Evolutionary conservation across 1,140 invertebrate genomes (phyloP).

Genomic region (Dinoponera quadriceps): DNA sequence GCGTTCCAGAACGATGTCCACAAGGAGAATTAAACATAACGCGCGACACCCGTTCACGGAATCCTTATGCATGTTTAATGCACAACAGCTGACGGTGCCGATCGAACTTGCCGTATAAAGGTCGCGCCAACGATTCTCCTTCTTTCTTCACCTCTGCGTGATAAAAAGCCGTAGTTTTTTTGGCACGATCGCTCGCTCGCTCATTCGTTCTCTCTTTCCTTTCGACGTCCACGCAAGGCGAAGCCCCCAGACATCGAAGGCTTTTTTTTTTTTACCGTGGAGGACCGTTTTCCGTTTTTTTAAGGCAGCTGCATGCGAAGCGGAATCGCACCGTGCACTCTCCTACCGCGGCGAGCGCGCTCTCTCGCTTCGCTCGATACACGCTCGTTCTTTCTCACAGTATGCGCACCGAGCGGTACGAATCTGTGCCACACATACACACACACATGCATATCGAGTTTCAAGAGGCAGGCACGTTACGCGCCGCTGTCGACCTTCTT

Average conservation of each 20-base stretch:
- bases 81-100: conserved; percentile 47
- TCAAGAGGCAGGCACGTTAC: conserved; percentile 74
- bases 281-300: conserved; percentile 60
- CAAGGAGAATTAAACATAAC: not conserved
- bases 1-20: not conserved
- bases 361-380: conserved; percentile 1
- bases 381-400: not conserved
- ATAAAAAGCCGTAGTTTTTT: conserved; percentile 49
- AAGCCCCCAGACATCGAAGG: conserved; percentile 18
- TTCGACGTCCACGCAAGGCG: conserved; percentile 46
- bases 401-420: conserved; percentile 22
- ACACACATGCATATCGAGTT: conserved; percentile 62
- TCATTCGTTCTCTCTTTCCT: conserved; percentile 12
- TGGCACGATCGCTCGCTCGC: not conserved
- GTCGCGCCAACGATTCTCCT: conserved; percentile 23
- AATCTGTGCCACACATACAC: conserved; percentile 58
- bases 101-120: conserved; percentile 41
- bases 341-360: conserved; percentile 28
- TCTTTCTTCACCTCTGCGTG: not conserved
- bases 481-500: conserved; percentile 70
- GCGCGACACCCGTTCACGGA: not conserved
- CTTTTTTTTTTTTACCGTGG: conserved; percentile 37
- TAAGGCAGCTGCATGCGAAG: conserved; percentile 60
- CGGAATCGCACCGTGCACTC: conserved; percentile 58
- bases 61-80: conserved; percentile 21